Conservation (phyloP, 2,797 vertebrate genomes). For the Agapornis canus region DNA sequence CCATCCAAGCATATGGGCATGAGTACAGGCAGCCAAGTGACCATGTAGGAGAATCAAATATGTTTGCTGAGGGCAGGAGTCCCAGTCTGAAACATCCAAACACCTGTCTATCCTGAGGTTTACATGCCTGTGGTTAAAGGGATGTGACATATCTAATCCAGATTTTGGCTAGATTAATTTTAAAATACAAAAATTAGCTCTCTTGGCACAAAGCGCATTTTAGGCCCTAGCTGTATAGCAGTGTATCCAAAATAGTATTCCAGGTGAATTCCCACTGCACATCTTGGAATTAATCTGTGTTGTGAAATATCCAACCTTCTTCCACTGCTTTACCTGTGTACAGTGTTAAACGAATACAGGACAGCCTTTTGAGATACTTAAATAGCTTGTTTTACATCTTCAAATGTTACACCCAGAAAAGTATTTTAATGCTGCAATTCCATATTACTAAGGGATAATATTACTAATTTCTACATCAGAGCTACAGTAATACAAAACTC, state of each 20-base stretch:
- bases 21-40: conserved; percentile 70
- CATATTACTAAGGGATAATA: background rate
- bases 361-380: background rate
- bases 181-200: conserved; percentile 61
- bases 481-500: background rate
- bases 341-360: background rate
- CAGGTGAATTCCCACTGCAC: background rate
- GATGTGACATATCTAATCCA: conserved; percentile 73
- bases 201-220: conserved; percentile 27
- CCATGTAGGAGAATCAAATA: conserved; percentile 76
- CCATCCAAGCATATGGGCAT: conserved; percentile 76
- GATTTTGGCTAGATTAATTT: conserved; percentile 63
- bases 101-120: conserved; percentile 75
- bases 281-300: background rate
- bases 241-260: background rate
- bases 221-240: background rate
- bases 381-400: background rate
- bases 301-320: background rate
- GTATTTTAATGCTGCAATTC: background rate
- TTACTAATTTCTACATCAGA: background rate
- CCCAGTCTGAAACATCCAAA: conserved; percentile 73
- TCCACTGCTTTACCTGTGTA: background rate
- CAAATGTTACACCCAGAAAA: background rate
- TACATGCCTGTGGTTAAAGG: conserved; percentile 71
- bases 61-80: conserved; percentile 78